Base-by-base conservation (phyloP, 2,797 vertebrate species). In the Anomalospiza imberbis region DNA sequence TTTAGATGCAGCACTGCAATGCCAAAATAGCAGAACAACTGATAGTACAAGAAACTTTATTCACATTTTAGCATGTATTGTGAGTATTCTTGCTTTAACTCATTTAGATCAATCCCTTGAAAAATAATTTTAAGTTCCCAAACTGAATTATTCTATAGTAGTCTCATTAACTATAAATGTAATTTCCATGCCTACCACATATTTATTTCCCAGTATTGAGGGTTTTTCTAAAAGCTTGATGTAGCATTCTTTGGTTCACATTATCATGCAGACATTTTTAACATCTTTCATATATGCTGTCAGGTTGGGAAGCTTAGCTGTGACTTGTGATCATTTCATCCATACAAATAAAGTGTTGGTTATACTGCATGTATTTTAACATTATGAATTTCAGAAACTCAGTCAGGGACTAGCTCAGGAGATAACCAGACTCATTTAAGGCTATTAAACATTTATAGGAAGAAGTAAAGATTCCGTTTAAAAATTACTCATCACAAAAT, bases 251-350 rank as follows among this genome's bases (percentile, higher is more conserved):
- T 89, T 62, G 15, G 17, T 77, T 72, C 81, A 48, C 34, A 67
- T 85, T 85, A 62, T 81, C 82, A 88, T 73, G 53, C 34, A 89
- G 79, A 62, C 45, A 92, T 82, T 92, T 94, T 91, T 88, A 88
- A 31, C 29, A 76, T 44, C 31, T 32, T 93, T 91, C 77, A 42
- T 38, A 63, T n/a, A 76, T 5, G 34, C 50, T 87, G 58, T 63
- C 86, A 78, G 42, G 55, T 40, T 72, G 26, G 22, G 44, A 94
- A 93, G 32, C 60, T 89, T 93, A 92, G 44, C 53, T 54, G 36
- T 48, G 32, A 21, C 31, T 88, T 79, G 55, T 90, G 90, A 94
- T 93, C 24, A 83, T 94, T 95, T 94, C 57, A 88, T 94, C 81
- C 82, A 78, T 95, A 83, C 58, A 96, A 94, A 92, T 58, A 91